Conservation (phyloP, 2,113 vertebrate species). For the Pomatostomus ruficeps region DNA sequence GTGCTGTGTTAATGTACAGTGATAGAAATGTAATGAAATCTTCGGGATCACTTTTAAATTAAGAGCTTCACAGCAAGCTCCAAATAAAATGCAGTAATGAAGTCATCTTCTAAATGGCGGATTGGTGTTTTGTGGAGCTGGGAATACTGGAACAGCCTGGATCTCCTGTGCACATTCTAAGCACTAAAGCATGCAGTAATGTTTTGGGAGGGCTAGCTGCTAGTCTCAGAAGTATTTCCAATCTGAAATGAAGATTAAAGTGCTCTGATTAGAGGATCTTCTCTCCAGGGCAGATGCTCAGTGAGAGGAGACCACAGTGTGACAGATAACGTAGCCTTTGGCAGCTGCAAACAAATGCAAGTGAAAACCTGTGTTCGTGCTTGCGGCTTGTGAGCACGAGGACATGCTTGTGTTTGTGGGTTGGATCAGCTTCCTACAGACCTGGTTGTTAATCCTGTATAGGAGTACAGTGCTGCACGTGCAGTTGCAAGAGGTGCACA, state of each 20-base stretch:
- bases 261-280: neutral
- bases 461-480: neutral
- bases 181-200: neutral
- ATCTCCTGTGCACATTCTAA: neutral
- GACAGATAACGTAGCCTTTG: neutral
- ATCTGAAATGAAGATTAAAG: neutral
- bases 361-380: neutral
- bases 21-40: neutral
- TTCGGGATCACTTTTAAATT: neutral
- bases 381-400: neutral
- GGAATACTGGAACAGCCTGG: neutral
- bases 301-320: neutral
- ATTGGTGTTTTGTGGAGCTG: neutral
- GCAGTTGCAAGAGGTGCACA: neutral
- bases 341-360: neutral
- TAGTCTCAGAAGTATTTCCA: neutral
- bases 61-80: neutral
- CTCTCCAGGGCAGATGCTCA: neutral
- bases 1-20: neutral
- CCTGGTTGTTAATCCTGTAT: neutral
- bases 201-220: neutral
- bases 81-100: neutral
- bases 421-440: neutral
- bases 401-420: neutral
- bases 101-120: neutral